Conservation (phyloP, 2,113 vertebrate genomes). For the Colistium nudipinnis region DNA sequence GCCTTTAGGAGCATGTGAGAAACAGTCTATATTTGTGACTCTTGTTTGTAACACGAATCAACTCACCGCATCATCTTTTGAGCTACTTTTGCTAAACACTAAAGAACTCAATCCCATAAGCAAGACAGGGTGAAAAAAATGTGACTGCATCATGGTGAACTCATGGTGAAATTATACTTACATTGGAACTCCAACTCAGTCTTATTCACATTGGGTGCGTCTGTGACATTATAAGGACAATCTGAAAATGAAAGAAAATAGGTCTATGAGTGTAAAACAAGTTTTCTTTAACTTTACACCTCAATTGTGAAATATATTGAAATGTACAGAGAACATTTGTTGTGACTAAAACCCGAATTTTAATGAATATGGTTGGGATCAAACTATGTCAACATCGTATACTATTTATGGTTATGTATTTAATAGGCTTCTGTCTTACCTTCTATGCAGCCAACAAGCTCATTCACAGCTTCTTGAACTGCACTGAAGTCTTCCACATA, state of each 20-base stretch:
- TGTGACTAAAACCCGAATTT: background rate
- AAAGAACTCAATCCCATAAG: too few relatives aligned
- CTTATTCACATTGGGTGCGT: rapidly evolving
- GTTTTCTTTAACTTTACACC: too few relatives aligned
- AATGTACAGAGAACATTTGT: background rate
- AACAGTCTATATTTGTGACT: background rate
- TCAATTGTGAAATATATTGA: background rate
- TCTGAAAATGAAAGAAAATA: constrained; percentile 10
- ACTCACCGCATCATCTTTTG: too few relatives aligned
- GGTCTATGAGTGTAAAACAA: background rate
- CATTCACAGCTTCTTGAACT: rapidly evolving
- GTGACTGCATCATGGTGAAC: too few relatives aligned
- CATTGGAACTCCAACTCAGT: background rate
- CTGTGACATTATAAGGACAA: background rate
- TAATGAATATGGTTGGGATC: background rate
- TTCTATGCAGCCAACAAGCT: background rate
- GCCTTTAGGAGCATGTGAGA: background rate
- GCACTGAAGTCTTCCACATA: rapidly evolving
- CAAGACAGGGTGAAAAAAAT: too few relatives aligned
- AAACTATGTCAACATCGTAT: background rate
- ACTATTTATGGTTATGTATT: background rate
- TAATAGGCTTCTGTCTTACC: too few relatives aligned
- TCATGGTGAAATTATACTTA: background rate
- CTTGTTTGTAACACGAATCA: too few relatives aligned
- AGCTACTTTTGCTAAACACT: too few relatives aligned